Base-by-base conservation (phyloP, 92 coral and sea anemone species). In the Zoanthus solanderi region DNA sequence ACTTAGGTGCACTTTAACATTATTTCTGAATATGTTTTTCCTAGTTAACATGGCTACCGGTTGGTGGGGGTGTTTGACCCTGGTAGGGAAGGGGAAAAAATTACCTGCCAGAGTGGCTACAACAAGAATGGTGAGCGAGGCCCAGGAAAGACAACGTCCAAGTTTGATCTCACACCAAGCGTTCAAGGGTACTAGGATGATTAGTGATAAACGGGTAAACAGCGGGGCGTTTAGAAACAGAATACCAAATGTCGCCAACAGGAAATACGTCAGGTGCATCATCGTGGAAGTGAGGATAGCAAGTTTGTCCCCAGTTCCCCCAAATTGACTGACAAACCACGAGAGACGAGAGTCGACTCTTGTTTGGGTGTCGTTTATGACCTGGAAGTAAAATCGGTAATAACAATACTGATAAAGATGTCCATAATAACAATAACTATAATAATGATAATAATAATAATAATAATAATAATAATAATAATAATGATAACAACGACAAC, bases 241-340 rank as follows among this genome's bases (percentile, higher is more conserved):
- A 42, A 97, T 94, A 72, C 97, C 86, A 14, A 95, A 92, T 9
- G 97, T 95, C 68, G 96, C 95, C 18, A 92, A 80, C 57, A 97
- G 84, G 90, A 97, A 97, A 74, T 93, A 97, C 69, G 93, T 90
- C 53, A 89, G 93, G 79, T 97, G 99, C 86, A 90, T 53, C 31
- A 94, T 67, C 81, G 94, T 91, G 77, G 98, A 91, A 83, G 96
- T 89, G 71, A 97, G 74, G 6, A 90, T 73, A 15, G 84, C 72
- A 66, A 97, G 85, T 83, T 94, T 94, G 93, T 97, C 93, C 57
- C 95, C 99, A 89, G 99, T 94, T 44, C 97, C 97, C n/a, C 97
- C 98, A n/a, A 97, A 94, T 60, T 97, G 96, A 32, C 84, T 84
- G 3, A 97, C 92, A 78, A 97, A 76, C 99, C 99, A 97, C 14